Base-by-base conservation (phyloP, 2,797 vertebrate species). In the Synanceia verrucosa region DNA sequence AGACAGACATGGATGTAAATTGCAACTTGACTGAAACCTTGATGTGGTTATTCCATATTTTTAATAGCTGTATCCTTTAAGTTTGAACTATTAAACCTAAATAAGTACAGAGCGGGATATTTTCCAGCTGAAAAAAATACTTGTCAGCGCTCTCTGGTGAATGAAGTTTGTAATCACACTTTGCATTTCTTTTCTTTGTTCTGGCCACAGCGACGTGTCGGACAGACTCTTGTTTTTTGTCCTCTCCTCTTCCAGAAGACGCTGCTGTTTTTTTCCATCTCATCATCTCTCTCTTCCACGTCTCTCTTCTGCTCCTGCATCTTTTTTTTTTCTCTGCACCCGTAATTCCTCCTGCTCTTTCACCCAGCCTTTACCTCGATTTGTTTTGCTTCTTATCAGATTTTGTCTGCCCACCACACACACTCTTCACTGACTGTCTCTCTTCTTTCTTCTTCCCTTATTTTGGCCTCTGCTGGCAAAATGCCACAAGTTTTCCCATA, bases 401-500 rank as follows among this genome's bases (percentile, higher is more conserved):
- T 85, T 81, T 70, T 52, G 55, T 73, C 64, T 68, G 23, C n/a
- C 8, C 53, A 6, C 53, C 52, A 10, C 53, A 37, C 53, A 57
- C 55, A 34, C 24, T 21, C 46, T 74, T 8, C 4, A 26, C 55
- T 37, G n/a, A 55, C 64, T 18, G 1, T 43, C 68, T 62, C 50
- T 55, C 59, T 51, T 44, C 58, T 65, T 72, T 78, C 65, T 56
- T 44, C 64, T 37, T 86, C 76, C 88, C 86, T 74, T 83, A 28
- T 47, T 24, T 73, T 87, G 91, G 90, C 90, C 91, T 88, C 89
- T 61, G 9, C 76, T 92, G 92, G 91, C 84, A 4, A 56, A 39
- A 33, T 47, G 85, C 92, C 91, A 89, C 66, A 70, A n/a, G 19
- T 78, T 88, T 88, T 87, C 87, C 87, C 87, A 80, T 79, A 85